A percentile compares a stretch with the other conserved stretches of the same genome.
These are phyloP conservation scores for Ephialtes manifestator DNA, from an alignment of 2,888 invertebrate species.

Conservation along the genomic window DNA sequence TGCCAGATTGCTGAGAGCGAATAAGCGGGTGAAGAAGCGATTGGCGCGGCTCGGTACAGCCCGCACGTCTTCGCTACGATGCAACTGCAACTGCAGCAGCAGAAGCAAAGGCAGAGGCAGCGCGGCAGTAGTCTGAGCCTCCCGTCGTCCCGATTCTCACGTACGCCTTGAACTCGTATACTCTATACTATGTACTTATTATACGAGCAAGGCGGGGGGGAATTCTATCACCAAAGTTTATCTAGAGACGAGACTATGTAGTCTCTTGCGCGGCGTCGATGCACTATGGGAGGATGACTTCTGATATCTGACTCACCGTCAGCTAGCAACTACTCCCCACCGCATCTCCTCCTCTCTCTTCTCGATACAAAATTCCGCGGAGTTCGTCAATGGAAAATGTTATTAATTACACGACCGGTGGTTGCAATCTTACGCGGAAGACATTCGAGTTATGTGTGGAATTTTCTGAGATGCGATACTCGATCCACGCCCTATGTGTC, in stretches of 20 bases:
- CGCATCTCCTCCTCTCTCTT: slow-evolving; percentile 14
- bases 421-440: slow-evolving; percentile 59
- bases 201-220: slow-evolving; percentile 71
- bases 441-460: slow-evolving; percentile 56
- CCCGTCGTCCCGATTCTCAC: slow-evolving; percentile 84
- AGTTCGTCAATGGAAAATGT: slow-evolving; percentile 67
- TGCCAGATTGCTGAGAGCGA: slow-evolving; percentile 54
- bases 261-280: slow-evolving; percentile 49
- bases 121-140: slow-evolving; percentile 70
- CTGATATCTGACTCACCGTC: slow-evolving; percentile 66
- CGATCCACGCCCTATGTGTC: slow-evolving; percentile 52
- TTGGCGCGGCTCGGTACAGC: slow-evolving; percentile 49
- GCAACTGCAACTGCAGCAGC: slow-evolving; percentile 66
- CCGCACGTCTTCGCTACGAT: slow-evolving; percentile 40
- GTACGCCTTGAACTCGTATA: slow-evolving; percentile 78
- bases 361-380: slow-evolving; percentile 52
- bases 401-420: slow-evolving; percentile 55
- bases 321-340: not conserved
- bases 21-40: slow-evolving; percentile 64
- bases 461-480: slow-evolving; percentile 44
- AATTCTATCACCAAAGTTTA: slow-evolving; percentile 75
- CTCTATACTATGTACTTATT: slow-evolving; percentile 75
- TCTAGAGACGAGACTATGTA: slow-evolving; percentile 72
- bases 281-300: slow-evolving; percentile 69
- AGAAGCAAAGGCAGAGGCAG: slow-evolving; percentile 66